Percentiles rank a stretch among this genome's conserved stretches.
Conservation (phyloP, 1,140 invertebrate genomes). For the Leptopilina clavipes region DNA sequence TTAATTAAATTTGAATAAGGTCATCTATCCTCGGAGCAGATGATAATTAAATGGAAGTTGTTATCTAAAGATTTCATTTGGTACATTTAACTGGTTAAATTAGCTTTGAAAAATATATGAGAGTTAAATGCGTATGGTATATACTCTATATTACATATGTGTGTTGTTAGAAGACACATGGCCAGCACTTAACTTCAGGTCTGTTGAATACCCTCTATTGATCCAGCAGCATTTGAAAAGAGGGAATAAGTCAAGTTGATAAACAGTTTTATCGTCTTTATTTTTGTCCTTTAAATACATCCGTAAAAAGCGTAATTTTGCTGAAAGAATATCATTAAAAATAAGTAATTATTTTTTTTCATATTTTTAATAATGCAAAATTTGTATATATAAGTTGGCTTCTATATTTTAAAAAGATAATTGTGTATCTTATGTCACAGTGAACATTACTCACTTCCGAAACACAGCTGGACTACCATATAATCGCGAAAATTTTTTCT, state of each 20-base stretch:
- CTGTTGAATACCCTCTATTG: slow-evolving; percentile 24
- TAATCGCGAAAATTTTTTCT: slow-evolving; percentile 3
- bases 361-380: no score
- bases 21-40: background rate
- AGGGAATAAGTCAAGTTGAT: background rate
- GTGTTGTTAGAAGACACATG: slow-evolving; percentile 24
- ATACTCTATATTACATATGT: background rate
- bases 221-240: background rate
- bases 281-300: no score
- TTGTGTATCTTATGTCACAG: no score
- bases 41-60: background rate
- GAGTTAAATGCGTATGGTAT: background rate
- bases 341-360: no score
- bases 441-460: slow-evolving; percentile 6
- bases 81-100: slow-evolving; percentile 6
- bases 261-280: background rate
- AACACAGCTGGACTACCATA: slow-evolving; percentile 22
- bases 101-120: slow-evolving; percentile 3
- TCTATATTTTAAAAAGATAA: no score
- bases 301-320: no score
- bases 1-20: background rate
- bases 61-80: slow-evolving; percentile 1
- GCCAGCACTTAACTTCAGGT: slow-evolving; percentile 14
- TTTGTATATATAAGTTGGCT: no score
- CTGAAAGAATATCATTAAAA: no score